A percentile compares a stretch with the other conserved stretches of the same genome.
phyloP scores from a whole-genome alignment of 2,797 vertebrate genomes.

The Hipposideros larvatus region DNA sequence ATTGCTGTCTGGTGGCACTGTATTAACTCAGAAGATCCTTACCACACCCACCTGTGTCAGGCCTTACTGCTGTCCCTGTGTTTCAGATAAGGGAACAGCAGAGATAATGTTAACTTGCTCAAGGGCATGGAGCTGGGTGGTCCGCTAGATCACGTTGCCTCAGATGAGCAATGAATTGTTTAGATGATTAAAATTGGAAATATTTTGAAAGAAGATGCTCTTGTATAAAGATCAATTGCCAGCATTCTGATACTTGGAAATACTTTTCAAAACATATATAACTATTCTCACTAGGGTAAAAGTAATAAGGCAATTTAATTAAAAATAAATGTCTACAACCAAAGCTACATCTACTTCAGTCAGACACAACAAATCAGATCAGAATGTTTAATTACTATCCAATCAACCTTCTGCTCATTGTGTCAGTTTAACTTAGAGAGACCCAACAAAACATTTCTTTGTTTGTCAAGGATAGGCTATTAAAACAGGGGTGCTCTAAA shows the following conservation, averaged over 20 bases:
- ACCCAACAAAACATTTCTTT: constrained; percentile 91
- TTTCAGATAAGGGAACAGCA: background rate
- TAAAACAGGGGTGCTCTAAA: constrained; percentile 85
- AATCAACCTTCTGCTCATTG: constrained; percentile 91
- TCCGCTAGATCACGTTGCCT: background rate
- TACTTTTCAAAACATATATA: background rate
- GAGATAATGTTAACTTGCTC: background rate
- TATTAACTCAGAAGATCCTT: background rate
- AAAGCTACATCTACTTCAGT: constrained; percentile 68
- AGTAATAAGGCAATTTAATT: constrained; percentile 55
- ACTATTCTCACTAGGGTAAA: constrained; percentile 17
- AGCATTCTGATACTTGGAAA: constrained; percentile 9
- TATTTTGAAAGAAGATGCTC: background rate
- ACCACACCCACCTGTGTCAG: background rate
- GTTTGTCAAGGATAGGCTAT: constrained; percentile 87
- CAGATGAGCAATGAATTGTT: background rate
- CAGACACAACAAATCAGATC: constrained; percentile 88
- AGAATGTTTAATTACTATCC: constrained; percentile 91
- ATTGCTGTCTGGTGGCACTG: background rate
- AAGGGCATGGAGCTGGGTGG: background rate
- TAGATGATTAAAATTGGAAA: background rate
- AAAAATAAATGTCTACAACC: constrained; percentile 50
- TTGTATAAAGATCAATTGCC: background rate
- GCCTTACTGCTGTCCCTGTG: background rate
- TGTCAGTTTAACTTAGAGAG: constrained; percentile 91